Percentiles rank a stretch among this genome's conserved stretches.
These are phyloP conservation scores for Fragum whitleyi DNA, from an alignment of 2,888 invertebrate genomes.

Conservation along the genomic window DNA sequence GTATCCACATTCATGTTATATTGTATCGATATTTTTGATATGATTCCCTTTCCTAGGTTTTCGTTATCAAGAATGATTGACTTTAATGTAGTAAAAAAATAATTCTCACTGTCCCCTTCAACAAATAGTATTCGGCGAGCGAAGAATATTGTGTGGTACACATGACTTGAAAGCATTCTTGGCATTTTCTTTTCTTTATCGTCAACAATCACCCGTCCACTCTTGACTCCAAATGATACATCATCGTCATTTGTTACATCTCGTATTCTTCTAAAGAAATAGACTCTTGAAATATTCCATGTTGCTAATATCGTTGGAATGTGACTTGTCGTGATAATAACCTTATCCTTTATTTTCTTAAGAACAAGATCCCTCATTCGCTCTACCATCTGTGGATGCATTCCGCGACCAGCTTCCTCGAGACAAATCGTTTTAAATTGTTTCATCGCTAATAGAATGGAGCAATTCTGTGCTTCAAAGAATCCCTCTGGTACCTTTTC, in stretches of 20 bases:
- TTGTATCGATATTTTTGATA: neutral
- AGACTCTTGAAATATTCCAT: conserved; percentile 17
- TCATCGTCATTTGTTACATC: neutral
- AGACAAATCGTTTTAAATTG: conserved; percentile 42
- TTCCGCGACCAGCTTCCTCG: conserved; percentile 58
- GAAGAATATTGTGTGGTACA: conserved; percentile 7
- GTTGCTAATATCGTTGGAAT: conserved; percentile 17
- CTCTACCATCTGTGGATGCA: conserved; percentile 62
- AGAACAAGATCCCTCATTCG: conserved; percentile 40
- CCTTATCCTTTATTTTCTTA: conserved; percentile 9
- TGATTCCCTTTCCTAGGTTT: neutral
- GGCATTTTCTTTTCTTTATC: conserved; percentile 9
- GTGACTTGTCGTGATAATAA: conserved; percentile 17
- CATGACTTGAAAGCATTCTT: neutral
- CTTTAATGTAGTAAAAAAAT: conserved; percentile 14
- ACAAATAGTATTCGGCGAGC: conserved; percentile 24
- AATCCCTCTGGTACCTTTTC: conserved; percentile 57
- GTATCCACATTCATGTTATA: neutral
- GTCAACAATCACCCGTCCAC: neutral
- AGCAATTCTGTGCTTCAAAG: conserved; percentile 50
- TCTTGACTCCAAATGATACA: neutral
- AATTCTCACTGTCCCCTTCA: conserved; percentile 21
- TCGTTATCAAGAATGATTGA: conserved; percentile 2
- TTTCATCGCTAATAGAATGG: conserved; percentile 41
- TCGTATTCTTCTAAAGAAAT: conserved; percentile 14